These are phyloP conservation scores for Erinaceus europaeus DNA, from an alignment of 2,113 vertebrate species.

Conservation along the genomic window DNA sequence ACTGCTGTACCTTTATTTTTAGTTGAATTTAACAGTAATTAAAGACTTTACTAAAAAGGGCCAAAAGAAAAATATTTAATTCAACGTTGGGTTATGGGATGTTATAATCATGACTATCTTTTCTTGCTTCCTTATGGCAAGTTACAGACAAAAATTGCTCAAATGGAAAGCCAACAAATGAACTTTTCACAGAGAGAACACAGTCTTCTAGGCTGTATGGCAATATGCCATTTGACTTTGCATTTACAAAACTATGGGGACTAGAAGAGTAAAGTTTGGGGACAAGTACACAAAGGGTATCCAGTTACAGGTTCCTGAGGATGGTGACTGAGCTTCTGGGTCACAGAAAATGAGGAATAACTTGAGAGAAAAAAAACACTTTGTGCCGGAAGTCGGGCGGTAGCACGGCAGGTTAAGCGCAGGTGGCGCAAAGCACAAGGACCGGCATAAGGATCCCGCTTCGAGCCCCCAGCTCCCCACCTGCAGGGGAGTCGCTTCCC, in stretches of 20 bases:
- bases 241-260: slow-evolving; percentile 52
- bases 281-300: slow-evolving; percentile 54
- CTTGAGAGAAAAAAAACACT: slow-evolving; percentile 19
- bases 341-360: slow-evolving; percentile 60
- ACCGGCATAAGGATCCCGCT: too few species aligned
- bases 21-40: slow-evolving; percentile 8
- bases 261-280: slow-evolving; percentile 20
- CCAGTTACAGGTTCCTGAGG: slow-evolving; percentile 52
- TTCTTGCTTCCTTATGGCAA: not conserved
- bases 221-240: slow-evolving; percentile 45
- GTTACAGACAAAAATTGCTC: not conserved
- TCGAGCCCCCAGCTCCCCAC: too few species aligned
- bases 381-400: too few species aligned
- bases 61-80: not conserved
- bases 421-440: too few species aligned
- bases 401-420: too few species aligned
- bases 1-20: not conserved
- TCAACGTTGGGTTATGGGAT: not conserved
- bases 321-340: slow-evolving; percentile 62
- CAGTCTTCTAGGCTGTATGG: slow-evolving; percentile 13
- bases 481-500: too few species aligned
- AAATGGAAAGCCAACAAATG: slow-evolving; percentile 33
- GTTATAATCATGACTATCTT: not conserved
- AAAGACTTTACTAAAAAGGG: slow-evolving; percentile 9
- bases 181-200: slow-evolving; percentile 42